Evolutionary conservation across 1,140 invertebrate genomes (phyloP).

Genomic region (Zaprionus lachaisei): DNA sequence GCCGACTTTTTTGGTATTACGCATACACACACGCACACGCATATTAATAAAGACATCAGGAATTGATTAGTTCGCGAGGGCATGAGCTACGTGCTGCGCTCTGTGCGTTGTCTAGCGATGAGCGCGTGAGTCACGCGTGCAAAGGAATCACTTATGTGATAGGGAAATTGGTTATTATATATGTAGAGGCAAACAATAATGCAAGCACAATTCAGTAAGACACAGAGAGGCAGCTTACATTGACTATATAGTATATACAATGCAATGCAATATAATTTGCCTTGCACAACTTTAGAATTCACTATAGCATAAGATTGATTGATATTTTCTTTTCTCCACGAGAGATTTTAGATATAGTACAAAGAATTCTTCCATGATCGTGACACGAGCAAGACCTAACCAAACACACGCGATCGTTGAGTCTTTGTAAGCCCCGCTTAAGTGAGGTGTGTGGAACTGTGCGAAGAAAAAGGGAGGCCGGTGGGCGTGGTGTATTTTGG

Average conservation of each 20-base stretch:
- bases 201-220: too few species aligned
- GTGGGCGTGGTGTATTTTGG: conserved; percentile 33
- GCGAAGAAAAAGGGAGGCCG: conserved; percentile 4
- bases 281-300: too few species aligned
- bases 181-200: too few species aligned
- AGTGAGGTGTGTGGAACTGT: not conserved
- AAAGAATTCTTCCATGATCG: too few species aligned
- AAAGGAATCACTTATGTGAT: conserved; percentile 1
- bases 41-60: conserved; percentile 79
- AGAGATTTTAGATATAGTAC: too few species aligned
- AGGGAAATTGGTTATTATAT: too few species aligned
- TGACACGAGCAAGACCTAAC: too few species aligned
- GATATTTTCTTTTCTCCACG: too few species aligned
- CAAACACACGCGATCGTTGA: not conserved
- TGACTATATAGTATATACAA: too few species aligned
- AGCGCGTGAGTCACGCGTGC: conserved; percentile 24
- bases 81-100: conserved; percentile 1
- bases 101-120: conserved; percentile 9
- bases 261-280: too few species aligned
- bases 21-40: not conserved
- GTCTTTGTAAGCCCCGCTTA: not conserved
- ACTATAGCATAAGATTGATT: too few species aligned
- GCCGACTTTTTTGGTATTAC: conserved; percentile 24
- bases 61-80: conserved; percentile 70
- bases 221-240: too few species aligned